phyloP scores from a whole-genome alignment of 2,797 vertebrate species.

The Ambastaia sidthimunki region DNA sequence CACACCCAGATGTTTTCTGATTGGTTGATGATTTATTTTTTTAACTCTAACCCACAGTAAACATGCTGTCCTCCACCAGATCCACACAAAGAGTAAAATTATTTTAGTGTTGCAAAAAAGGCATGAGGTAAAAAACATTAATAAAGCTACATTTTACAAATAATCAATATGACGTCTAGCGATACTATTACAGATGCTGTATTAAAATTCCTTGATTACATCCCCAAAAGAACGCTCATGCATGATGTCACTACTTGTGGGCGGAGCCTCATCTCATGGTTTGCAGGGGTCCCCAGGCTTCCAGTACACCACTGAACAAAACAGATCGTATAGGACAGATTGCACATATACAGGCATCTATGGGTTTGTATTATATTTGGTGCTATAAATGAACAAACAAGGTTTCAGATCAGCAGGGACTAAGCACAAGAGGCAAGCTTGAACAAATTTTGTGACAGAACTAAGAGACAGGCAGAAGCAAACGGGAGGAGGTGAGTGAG shows the following conservation, averaged over 20 bases:
- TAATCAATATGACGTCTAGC: no score
- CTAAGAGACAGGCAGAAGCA: constrained; percentile 33
- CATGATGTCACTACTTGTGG: background rate
- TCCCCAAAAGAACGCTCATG: background rate
- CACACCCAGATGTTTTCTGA: no score
- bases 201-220: background rate
- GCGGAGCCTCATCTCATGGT: background rate
- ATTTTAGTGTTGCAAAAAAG: no score
- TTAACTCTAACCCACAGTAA: no score
- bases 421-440: constrained; percentile 8
- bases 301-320: background rate
- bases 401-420: background rate
- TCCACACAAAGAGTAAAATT: no score
- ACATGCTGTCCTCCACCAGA: no score
- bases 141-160: no score
- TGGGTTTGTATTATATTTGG: constrained; percentile 7
- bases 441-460: constrained; percentile 19
- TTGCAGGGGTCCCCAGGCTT: background rate
- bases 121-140: no score
- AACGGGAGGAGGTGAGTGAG: constrained; percentile 21
- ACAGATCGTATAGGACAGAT: background rate
- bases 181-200: no score
- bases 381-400: constrained; percentile 16
- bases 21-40: no score
- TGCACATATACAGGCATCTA: background rate